Conservation (phyloP, 2,113 vertebrate species). For the Lutjanus erythropterus region DNA sequence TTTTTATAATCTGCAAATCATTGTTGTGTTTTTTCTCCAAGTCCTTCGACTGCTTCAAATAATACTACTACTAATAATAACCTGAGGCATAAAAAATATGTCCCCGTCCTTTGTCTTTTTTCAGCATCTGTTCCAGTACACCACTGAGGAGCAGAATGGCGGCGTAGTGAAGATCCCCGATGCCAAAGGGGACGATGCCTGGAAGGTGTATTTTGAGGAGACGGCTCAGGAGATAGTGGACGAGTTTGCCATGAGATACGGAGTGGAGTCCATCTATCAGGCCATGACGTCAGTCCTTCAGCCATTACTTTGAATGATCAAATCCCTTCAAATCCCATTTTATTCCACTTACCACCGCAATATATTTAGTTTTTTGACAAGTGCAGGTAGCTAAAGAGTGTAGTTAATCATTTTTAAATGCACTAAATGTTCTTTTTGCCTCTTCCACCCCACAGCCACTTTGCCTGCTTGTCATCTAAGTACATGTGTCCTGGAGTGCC, state of each 20-base stretch:
- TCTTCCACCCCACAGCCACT: slow-evolving; percentile 87
- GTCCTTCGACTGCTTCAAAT: neutral
- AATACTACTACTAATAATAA: neutral
- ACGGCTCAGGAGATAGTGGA: slow-evolving; percentile 97
- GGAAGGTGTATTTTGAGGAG: slow-evolving; percentile 99
- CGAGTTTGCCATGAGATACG: slow-evolving; percentile 98
- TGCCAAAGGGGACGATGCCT: slow-evolving; percentile 96
- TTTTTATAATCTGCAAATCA: neutral
- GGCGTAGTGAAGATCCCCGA: slow-evolving; percentile 96
- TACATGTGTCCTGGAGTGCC: slow-evolving; percentile 99
- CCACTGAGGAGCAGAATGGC: slow-evolving; percentile 94
- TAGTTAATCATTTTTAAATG: slow-evolving; percentile 1
- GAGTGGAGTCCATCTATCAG: slow-evolving; percentile 99
- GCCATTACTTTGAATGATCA: slow-evolving; percentile 2
- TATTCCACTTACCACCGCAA: neutral
- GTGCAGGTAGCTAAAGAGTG: neutral
- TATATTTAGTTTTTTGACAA: neutral
- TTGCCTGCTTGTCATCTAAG: slow-evolving; percentile 98
- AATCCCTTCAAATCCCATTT: neutral
- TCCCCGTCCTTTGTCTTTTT: slow-evolving; percentile 16
- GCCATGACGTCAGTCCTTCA: slow-evolving; percentile 95
- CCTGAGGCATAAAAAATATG: neutral
- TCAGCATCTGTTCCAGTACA: slow-evolving; percentile 97
- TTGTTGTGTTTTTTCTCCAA: neutral
- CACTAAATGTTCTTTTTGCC: slow-evolving; percentile 19